Conservation (phyloP, 2,797 vertebrate genomes). For the Fringilla coelebs region DNA sequence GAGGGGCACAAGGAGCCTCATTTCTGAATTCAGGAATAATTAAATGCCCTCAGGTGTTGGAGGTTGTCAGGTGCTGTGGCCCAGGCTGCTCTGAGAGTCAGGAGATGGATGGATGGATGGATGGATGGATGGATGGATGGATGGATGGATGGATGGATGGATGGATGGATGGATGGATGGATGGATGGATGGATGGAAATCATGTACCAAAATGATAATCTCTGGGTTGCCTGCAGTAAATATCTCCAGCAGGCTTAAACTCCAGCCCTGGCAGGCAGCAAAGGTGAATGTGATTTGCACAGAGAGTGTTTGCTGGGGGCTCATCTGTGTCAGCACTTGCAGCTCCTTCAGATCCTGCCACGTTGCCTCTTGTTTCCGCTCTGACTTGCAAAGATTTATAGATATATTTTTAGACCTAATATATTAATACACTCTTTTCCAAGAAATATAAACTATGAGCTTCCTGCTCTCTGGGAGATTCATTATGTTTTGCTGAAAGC, state of each 20-base stretch:
- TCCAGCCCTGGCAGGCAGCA: not conserved
- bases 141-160: not conserved
- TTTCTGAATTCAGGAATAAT: not conserved
- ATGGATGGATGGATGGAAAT: not conserved
- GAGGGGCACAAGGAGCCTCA: not conserved
- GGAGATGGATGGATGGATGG: not conserved
- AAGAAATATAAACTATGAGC: not conserved
- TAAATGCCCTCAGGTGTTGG: not conserved
- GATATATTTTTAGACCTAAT: not conserved
- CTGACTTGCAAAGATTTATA: not conserved
- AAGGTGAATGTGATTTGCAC: not conserved
- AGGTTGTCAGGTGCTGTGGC: fast-evolving
- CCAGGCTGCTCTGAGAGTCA: not conserved
- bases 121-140: not conserved
- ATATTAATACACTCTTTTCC: not conserved
- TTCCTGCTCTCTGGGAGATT: constrained; percentile 12
- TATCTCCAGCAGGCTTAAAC: not conserved
- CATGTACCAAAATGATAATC: not conserved
- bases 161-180: not conserved
- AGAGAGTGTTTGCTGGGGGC: not conserved
- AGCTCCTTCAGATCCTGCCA: not conserved
- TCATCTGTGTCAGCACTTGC: not conserved
- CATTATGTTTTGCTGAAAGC: not conserved
- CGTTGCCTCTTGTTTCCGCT: not conserved
- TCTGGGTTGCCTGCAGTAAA: not conserved